These are phyloP conservation scores for Bruchidius siliquastri DNA, from an alignment of 2,888 invertebrate species.

Conservation along the genomic window DNA sequence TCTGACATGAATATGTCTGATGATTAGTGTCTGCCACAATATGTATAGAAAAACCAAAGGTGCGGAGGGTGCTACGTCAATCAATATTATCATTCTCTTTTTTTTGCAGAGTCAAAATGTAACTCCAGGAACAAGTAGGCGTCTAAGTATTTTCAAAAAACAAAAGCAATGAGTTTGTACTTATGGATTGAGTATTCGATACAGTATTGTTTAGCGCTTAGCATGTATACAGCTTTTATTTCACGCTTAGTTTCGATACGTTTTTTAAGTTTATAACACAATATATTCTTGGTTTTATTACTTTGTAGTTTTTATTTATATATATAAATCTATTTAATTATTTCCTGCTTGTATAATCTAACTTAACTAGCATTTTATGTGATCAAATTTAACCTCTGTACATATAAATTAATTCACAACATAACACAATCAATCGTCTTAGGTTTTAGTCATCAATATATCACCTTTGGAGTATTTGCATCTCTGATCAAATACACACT, in stretches of 20 bases:
- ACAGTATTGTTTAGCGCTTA: not conserved
- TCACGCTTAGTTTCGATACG: not conserved
- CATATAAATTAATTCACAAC: not conserved
- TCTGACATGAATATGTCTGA: too few species aligned
- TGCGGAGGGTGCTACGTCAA: too few species aligned
- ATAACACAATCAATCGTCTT: not conserved
- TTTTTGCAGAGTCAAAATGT: constrained; percentile 23
- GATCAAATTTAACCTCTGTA: not conserved
- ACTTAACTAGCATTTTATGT: not conserved
- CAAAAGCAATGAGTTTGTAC: constrained; percentile 9
- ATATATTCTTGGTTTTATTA: not conserved
- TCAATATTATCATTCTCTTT: too few species aligned
- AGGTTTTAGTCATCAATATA: not conserved
- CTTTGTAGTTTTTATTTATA: not conserved
- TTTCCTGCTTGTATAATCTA: not conserved
- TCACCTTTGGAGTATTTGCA: not conserved
- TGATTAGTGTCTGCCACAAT: too few species aligned
- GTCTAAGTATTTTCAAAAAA: constrained; percentile 25
- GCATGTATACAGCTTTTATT: not conserved
- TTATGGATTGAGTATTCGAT: constrained; percentile 1
- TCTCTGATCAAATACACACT: not conserved
- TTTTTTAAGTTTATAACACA: not conserved
- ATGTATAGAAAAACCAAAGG: too few species aligned
- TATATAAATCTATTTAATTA: too few species aligned
- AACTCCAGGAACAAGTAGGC: constrained; percentile 22